Conservation (phyloP, 2,113 vertebrate genomes). For the Taurulus bubalis region DNA sequence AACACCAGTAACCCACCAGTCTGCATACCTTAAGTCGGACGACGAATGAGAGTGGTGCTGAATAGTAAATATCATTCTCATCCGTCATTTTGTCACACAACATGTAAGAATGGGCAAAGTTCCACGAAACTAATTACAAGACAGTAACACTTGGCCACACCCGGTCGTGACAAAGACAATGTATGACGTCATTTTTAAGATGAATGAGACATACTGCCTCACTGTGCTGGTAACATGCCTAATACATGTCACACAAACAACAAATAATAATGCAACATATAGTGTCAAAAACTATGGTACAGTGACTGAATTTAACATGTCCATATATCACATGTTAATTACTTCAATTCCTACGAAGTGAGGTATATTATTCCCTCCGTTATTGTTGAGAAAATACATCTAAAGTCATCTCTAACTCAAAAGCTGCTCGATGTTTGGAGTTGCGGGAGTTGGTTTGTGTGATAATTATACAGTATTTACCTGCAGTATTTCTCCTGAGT, state of each 20-base stretch:
- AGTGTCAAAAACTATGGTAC: background rate
- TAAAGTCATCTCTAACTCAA: background rate
- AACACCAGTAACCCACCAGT: constrained; percentile 9
- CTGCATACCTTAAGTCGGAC: background rate
- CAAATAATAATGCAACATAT: background rate
- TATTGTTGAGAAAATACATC: background rate
- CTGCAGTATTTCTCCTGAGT: background rate
- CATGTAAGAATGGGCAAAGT: constrained; percentile 13
- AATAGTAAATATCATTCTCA: background rate
- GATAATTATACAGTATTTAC: constrained; percentile 24
- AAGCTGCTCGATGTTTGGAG: background rate
- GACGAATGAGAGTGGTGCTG: constrained; percentile 5
- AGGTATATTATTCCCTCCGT: background rate
- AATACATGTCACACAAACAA: background rate
- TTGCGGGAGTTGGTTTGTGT: background rate
- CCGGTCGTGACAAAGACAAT: too few relatives aligned
- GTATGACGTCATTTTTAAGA: background rate
- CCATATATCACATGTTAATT: background rate
- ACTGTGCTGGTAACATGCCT: background rate
- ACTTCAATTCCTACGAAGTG: background rate
- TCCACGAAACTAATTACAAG: constrained; percentile 13
- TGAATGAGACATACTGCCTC: background rate
- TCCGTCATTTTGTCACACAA: background rate
- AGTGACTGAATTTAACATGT: background rate
- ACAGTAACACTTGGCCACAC: too few relatives aligned